phyloP scores from a whole-genome alignment of 1,140 invertebrate genomes.

The Augochlora pura region DNA sequence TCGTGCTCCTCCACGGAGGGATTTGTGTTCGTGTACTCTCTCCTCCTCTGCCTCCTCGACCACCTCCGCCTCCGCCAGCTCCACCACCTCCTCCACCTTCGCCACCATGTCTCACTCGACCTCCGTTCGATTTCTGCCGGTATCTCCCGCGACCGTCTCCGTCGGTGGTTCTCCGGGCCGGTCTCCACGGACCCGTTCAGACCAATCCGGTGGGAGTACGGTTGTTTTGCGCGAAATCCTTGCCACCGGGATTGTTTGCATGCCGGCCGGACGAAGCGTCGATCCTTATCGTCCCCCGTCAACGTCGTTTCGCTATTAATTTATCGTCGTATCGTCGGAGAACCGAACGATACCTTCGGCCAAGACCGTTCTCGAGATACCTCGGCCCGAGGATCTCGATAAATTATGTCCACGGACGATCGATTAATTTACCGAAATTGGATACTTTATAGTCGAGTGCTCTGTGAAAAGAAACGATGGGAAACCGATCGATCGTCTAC shows the following conservation, averaged over 20 bases:
- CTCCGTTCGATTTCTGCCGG: background rate
- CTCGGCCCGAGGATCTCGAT: conserved; percentile 37
- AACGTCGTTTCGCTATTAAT: conserved; percentile 65
- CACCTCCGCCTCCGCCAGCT: background rate
- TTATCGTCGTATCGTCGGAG: conserved; percentile 55
- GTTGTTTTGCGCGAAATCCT: conserved; percentile 44
- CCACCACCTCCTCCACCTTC: background rate
- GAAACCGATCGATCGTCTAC: conserved; percentile 29
- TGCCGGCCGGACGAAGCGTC: conserved; percentile 48
- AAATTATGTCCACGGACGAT: conserved; percentile 59
- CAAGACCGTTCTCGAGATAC: conserved; percentile 59
- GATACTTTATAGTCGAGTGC: conserved; percentile 43
- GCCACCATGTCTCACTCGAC: background rate
- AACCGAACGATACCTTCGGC: conserved; percentile 44
- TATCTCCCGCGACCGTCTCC: background rate
- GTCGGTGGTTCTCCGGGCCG: background rate
- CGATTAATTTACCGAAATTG: conserved; percentile 57
- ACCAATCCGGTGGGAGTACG: conserved; percentile 11
- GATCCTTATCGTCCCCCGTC: conserved; percentile 65
- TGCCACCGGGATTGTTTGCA: conserved; percentile 59
- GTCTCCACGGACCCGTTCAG: background rate
- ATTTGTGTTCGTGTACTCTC: conserved; percentile 27
- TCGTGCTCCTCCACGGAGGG: conserved; percentile 56
- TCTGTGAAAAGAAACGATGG: conserved; percentile 29
- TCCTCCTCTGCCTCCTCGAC: background rate